These are phyloP conservation scores for Cyrtorhinus lividipennis DNA, from an alignment of 1,140 invertebrate species.

Conservation along the genomic window DNA sequence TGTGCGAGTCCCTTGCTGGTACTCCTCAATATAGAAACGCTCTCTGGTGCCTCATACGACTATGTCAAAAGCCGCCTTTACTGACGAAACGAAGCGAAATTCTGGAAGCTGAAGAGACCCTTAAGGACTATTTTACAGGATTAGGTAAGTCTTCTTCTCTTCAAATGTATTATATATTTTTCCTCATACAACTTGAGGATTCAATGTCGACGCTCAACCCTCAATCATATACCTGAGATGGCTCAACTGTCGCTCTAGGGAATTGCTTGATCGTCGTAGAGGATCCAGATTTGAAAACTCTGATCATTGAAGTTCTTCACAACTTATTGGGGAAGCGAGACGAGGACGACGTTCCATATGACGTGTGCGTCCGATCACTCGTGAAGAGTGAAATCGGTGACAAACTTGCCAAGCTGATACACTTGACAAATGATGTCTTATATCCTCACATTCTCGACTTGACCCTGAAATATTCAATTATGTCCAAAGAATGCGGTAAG, in stretches of 20 bases:
- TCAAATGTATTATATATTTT: background rate
- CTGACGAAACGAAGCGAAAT: background rate
- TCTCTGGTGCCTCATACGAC: conserved; percentile 1
- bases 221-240: too few relatives aligned
- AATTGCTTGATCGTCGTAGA: conserved; percentile 8
- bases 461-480: background rate
- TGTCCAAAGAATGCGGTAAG: conserved; percentile 13
- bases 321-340: background rate
- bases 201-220: background rate
- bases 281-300: background rate
- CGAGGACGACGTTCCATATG: background rate
- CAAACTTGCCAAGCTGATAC: background rate
- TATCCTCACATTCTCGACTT: conserved; percentile 9
- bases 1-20: background rate
- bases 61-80: conserved; percentile 5
- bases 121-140: conserved; percentile 2
- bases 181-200: background rate
- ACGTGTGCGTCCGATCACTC: background rate
- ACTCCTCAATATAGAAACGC: conserved; percentile 6
- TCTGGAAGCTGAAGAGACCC: background rate
- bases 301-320: conserved; percentile 8
- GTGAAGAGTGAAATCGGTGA: conserved; percentile 5
- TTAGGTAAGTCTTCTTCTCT: background rate
- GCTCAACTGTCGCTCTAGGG: too few relatives aligned
- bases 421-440: background rate